Evolutionary conservation across 1,140 invertebrate genomes (phyloP).

Genomic region (Arctopsyche grandis): DNA sequence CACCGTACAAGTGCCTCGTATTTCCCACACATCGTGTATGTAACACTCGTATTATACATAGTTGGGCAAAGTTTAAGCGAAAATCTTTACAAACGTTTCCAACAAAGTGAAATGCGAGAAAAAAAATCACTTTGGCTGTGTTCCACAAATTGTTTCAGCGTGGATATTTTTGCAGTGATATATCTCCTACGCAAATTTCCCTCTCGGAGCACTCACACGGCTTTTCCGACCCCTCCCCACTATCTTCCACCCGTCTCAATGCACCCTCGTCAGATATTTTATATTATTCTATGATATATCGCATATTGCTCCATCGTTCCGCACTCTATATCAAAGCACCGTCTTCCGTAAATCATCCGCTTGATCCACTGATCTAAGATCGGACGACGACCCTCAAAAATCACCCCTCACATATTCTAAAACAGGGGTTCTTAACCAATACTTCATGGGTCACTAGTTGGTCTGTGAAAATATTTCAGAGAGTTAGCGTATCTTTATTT

Average conservation of each 20-base stretch:
- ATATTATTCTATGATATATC: constrained; percentile 29
- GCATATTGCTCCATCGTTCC: constrained; percentile 8
- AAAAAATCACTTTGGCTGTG: constrained; percentile 37
- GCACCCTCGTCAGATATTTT: constrained; percentile 35
- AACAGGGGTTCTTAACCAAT: too few relatives aligned
- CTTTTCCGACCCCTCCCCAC: neutral
- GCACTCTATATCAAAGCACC: constrained; percentile 6
- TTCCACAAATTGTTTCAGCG: constrained; percentile 43
- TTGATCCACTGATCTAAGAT: neutral
- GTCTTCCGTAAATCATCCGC: neutral
- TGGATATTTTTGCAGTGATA: constrained; percentile 34
- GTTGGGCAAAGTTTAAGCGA: too few relatives aligned
- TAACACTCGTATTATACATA: too few relatives aligned
- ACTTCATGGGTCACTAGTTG: too few relatives aligned
- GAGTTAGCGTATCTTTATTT: too few relatives aligned
- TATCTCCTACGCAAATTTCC: constrained; percentile 35
- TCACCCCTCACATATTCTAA: too few relatives aligned
- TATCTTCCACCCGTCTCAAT: neutral
- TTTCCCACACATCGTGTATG: too few relatives aligned
- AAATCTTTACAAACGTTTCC: neutral
- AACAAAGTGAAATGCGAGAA: constrained; percentile 20
- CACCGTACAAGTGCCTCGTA: neutral
- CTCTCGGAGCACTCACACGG: constrained; percentile 5
- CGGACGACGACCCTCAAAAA: neutral
- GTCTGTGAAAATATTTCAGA: too few relatives aligned